Evolutionary conservation across 1,140 invertebrate species (phyloP).

Genomic region (Coptotermes formosanus): DNA sequence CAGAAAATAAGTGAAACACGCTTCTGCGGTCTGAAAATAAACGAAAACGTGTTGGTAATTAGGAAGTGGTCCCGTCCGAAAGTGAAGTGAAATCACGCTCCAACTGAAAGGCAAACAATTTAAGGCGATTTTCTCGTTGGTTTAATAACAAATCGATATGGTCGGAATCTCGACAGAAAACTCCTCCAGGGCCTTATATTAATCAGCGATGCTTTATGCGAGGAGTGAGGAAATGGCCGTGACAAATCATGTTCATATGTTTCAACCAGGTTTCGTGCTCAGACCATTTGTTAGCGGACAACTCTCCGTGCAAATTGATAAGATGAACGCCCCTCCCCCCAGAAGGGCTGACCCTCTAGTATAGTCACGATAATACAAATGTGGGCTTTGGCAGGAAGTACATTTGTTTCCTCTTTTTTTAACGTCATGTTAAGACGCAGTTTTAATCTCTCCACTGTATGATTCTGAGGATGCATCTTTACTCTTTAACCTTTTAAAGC

Average conservation of each 20-base stretch:
- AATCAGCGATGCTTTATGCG: background rate
- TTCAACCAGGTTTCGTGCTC: background rate
- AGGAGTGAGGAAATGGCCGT: background rate
- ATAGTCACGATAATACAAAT: background rate
- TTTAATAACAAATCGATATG: background rate
- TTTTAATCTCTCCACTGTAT: too few relatives aligned
- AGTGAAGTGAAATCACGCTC: too few relatives aligned
- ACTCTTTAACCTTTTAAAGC: too few relatives aligned
- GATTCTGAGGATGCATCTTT: too few relatives aligned
- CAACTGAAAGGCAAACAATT: background rate
- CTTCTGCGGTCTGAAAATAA: too few relatives aligned
- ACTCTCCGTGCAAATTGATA: slow-evolving; percentile 27
- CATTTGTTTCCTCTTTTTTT: too few relatives aligned
- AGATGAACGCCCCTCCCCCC: slow-evolving; percentile 24
- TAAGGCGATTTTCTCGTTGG: background rate
- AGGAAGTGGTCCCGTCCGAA: too few relatives aligned
- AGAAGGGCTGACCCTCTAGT: background rate
- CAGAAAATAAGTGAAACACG: too few relatives aligned
- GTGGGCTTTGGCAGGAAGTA: background rate
- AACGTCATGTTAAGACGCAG: too few relatives aligned
- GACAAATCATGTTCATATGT: background rate
- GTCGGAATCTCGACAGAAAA: background rate
- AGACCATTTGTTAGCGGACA: background rate
- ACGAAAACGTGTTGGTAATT: too few relatives aligned
- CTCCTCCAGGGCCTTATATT: background rate